phyloP scores from a whole-genome alignment of 1,140 invertebrate genomes.

The Ctenoplectra terminalis region DNA sequence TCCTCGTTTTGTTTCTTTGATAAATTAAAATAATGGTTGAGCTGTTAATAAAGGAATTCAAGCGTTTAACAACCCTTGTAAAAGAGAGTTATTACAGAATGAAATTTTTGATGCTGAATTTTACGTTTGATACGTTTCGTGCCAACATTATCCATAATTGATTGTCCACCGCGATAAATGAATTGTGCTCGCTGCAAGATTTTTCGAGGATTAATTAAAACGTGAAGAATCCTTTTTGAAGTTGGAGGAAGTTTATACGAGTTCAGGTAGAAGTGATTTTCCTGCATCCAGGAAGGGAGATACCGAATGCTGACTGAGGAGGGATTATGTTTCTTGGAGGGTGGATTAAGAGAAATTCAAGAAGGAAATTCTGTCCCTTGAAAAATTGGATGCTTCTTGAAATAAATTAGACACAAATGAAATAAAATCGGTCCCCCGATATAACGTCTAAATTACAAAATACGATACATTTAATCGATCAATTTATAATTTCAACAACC shows the following conservation, averaged over 20 bases:
- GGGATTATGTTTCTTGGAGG: neutral
- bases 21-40: no score
- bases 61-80: no score
- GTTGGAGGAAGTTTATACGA: neutral
- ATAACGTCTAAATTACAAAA: neutral
- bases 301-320: neutral
- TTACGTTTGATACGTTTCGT: neutral
- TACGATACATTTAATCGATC: neutral
- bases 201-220: neutral
- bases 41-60: no score
- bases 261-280: neutral
- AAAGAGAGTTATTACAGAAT: no score
- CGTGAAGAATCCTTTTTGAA: neutral
- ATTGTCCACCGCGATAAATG: no score
- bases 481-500: neutral
- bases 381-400: neutral
- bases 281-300: neutral
- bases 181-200: neutral
- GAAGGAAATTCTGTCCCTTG: neutral
- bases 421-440: neutral
- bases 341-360: slow-evolving; percentile 7
- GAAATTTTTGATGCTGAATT: no score
- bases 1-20: no score
- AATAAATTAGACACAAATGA: neutral
- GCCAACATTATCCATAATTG: neutral